A percentile compares a stretch with the other conserved stretches of the same genome.
phyloP scores from a whole-genome alignment of 1,140 invertebrate species.

The Varroa destructor region DNA sequence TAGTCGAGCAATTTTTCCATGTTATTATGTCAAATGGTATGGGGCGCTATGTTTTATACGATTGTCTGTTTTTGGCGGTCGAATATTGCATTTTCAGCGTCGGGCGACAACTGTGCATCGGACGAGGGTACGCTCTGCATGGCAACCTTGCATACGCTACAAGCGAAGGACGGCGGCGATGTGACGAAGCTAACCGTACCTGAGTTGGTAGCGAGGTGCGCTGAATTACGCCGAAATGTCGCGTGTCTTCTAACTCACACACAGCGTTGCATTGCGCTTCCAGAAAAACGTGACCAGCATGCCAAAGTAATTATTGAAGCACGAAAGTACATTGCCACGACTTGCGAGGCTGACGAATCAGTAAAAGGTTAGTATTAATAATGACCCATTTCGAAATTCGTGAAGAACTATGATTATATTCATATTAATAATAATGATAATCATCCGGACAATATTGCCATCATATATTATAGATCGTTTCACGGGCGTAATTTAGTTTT shows the following conservation, averaged over 20 bases:
- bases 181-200: conserved; percentile 22
- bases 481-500: no score
- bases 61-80: no score
- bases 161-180: conserved; percentile 22
- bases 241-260: conserved; percentile 19
- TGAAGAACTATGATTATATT: no score
- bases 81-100: not conserved
- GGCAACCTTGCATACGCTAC: conserved; percentile 4
- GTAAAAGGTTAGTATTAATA: not conserved
- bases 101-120: conserved; percentile 9
- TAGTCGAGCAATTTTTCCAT: no score
- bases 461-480: no score
- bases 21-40: no score
- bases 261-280: conserved; percentile 12
- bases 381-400: no score
- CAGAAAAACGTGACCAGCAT: conserved; percentile 18
- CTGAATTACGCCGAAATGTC: conserved; percentile 15
- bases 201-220: not conserved
- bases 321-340: conserved; percentile 5
- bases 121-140: conserved; percentile 18
- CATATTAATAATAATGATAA: no score
- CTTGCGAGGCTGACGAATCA: conserved; percentile 25
- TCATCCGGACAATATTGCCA: no score
- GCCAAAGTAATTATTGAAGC: conserved; percentile 21
- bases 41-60: no score